Evolutionary conservation across 2,888 invertebrate genomes (phyloP).

Genomic region (Amphipoea lucens): DNA sequence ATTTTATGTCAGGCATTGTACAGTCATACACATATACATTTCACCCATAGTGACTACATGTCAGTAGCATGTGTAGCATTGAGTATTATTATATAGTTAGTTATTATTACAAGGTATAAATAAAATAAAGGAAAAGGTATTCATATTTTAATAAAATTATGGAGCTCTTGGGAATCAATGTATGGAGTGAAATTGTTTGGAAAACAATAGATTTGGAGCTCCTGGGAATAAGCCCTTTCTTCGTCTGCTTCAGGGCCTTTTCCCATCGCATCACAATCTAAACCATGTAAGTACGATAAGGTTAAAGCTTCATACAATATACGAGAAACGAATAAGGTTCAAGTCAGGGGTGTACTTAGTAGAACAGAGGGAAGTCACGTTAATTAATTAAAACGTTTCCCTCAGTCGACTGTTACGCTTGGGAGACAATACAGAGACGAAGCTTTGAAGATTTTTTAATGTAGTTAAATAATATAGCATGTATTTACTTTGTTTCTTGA

Average conservation of each 20-base stretch:
- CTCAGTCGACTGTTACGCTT: constrained; percentile 56
- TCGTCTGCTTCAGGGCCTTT: not conserved
- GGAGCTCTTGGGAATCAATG: no score
- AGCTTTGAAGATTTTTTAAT: constrained; percentile 40
- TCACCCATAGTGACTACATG: no score
- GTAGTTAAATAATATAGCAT: constrained; percentile 35
- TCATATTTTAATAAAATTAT: no score
- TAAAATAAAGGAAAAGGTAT: no score
- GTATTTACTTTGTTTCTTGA: not conserved
- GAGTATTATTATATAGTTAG: no score
- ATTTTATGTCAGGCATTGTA: no score
- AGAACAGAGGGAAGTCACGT: constrained; percentile 34
- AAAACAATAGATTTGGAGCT: no score
- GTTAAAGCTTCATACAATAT: constrained; percentile 19
- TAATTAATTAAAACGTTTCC: constrained; percentile 64
- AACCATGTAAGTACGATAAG: constrained; percentile 8
- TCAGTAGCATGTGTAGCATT: no score
- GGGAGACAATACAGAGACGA: constrained; percentile 32
- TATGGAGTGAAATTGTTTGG: no score
- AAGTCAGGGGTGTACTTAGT: constrained; percentile 33
- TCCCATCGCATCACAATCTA: constrained; percentile 8
- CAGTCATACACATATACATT: no score
- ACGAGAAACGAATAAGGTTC: constrained; percentile 26
- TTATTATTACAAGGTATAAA: no score
- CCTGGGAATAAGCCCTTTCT: not conserved